Percentiles rank a stretch among this genome's conserved stretches.
Conservation (phyloP, 2,113 vertebrate genomes). For the Grammatotria lemairii region DNA sequence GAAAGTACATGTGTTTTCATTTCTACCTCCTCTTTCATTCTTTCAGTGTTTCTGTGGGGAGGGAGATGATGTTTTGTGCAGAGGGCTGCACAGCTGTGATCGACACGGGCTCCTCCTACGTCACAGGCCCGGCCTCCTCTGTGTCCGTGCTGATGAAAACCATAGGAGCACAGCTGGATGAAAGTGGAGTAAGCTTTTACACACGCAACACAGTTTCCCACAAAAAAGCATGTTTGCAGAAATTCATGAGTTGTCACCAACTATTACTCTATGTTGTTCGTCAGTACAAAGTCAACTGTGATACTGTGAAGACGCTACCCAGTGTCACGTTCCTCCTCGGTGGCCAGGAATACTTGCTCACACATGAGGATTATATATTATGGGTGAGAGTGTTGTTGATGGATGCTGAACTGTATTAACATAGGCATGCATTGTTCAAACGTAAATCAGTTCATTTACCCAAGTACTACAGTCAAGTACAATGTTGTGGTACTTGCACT, state of each 20-base stretch:
- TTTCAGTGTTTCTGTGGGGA: conserved; percentile 81
- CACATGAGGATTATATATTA: conserved; percentile 80
- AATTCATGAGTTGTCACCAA: neutral
- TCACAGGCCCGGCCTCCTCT: conserved; percentile 84
- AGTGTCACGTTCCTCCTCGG: conserved; percentile 88
- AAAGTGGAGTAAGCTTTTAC: conserved; percentile 74
- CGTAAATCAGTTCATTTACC: neutral
- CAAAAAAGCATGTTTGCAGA: neutral
- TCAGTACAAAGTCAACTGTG: conserved; percentile 86
- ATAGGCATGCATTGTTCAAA: neutral
- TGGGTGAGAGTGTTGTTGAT: conserved; percentile 68
- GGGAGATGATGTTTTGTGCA: conserved; percentile 77
- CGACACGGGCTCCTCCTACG: conserved; percentile 89
- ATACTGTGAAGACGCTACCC: conserved; percentile 79
- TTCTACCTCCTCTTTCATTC: neutral
- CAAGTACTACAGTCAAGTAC: neutral
- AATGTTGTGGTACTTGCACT: neutral
- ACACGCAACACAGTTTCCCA: neutral
- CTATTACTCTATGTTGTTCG: neutral
- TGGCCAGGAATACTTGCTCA: conserved; percentile 75
- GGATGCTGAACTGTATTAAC: neutral
- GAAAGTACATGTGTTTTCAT: neutral
- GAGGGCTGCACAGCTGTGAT: conserved; percentile 83
- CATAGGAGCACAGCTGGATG: conserved; percentile 81
- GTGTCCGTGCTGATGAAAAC: conserved; percentile 79